phyloP scores from a whole-genome alignment of 2,797 vertebrate genomes.

The Aphelocoma californica region DNA sequence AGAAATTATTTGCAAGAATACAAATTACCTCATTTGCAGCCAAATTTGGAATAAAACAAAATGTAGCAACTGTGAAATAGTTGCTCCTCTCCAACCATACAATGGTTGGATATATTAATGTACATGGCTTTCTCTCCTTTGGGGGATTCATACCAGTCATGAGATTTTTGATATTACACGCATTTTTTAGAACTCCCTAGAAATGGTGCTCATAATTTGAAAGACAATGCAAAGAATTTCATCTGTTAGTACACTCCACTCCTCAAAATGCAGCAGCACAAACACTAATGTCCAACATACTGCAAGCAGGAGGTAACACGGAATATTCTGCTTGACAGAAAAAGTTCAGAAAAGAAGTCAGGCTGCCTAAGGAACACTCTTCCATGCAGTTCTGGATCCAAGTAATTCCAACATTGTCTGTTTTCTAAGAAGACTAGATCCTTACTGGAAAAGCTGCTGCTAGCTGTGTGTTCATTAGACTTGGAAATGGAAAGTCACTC shows the following conservation, averaged over 20 bases:
- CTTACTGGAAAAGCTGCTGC: constrained; percentile 48
- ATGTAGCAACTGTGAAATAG: neutral
- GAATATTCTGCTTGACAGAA: neutral
- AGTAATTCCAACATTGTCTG: constrained; percentile 16
- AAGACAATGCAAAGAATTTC: neutral
- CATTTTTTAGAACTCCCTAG: neutral
- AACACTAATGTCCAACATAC: neutral
- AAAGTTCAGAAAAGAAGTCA: neutral
- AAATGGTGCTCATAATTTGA: neutral
- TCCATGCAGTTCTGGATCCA: constrained; percentile 32
- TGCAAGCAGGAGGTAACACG: neutral
- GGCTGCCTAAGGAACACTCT: neutral
- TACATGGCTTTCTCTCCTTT: neutral
- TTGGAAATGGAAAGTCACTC: constrained; percentile 71
- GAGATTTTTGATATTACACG: neutral
- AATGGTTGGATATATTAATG: neutral
- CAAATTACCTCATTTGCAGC: neutral
- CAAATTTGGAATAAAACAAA: neutral
- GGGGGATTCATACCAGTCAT: neutral
- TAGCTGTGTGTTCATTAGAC: constrained; percentile 62
- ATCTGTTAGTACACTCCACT: neutral
- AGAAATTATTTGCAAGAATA: neutral
- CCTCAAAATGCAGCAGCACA: neutral
- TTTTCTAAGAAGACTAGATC: constrained; percentile 30
- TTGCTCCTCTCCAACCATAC: neutral